These are phyloP conservation scores for Machimus atricapillus DNA, from an alignment of 2,888 invertebrate genomes.

Conservation along the genomic window DNA sequence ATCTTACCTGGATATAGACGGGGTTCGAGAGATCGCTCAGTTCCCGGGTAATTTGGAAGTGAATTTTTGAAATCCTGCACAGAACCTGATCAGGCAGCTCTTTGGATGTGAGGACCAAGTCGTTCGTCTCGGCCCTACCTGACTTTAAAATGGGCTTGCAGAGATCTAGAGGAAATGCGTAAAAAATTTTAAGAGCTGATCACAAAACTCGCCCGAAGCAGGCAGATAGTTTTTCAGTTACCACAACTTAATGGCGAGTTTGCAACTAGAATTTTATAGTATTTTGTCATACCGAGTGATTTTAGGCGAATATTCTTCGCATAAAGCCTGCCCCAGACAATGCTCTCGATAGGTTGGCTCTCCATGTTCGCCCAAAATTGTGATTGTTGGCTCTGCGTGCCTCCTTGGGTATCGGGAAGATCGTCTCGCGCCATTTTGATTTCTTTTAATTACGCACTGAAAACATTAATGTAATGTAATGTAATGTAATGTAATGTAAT, in stretches of 20 bases:
- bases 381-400: constrained; percentile 57
- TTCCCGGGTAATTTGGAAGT: constrained; percentile 63
- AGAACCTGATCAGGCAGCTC: constrained; percentile 58
- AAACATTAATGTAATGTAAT: too few species aligned
- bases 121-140: constrained; percentile 62
- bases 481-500: too few species aligned
- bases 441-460: too few species aligned
- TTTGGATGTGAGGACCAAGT: constrained; percentile 58
- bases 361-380: constrained; percentile 58
- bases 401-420: constrained; percentile 42
- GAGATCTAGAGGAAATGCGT: constrained; percentile 54
- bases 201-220: not conserved
- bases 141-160: constrained; percentile 61
- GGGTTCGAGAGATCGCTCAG: constrained; percentile 58
- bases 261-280: constrained; percentile 53
- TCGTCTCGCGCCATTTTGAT: constrained; percentile 8
- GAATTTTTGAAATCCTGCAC: constrained; percentile 64
- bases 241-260: constrained; percentile 57
- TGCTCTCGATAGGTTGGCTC: constrained; percentile 59
- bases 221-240: constrained; percentile 50
- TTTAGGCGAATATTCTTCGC: constrained; percentile 59
- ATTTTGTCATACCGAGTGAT: constrained; percentile 59
- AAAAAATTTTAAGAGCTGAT: not conserved
- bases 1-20: constrained; percentile 59
- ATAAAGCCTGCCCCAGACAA: constrained; percentile 61